Conservation (phyloP, 2,113 vertebrate genomes). For the Eublepharis macularius region DNA sequence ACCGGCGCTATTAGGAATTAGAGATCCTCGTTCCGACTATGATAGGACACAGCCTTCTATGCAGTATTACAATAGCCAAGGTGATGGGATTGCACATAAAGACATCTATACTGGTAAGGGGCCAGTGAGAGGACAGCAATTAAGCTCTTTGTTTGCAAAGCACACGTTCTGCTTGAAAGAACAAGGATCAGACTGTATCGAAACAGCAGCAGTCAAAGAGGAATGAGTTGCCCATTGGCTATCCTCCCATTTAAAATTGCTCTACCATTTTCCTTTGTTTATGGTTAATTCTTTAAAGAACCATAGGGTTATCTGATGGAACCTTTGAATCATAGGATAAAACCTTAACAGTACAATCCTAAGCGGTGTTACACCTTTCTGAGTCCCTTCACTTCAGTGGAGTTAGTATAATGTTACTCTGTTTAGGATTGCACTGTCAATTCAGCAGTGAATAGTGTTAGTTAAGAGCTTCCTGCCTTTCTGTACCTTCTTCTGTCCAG, state of each 20-base stretch:
- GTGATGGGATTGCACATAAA: conserved; percentile 87
- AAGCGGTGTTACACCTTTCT: not conserved
- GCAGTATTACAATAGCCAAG: conserved; percentile 97
- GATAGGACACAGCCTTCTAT: conserved; percentile 91
- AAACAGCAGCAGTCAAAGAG: conserved; percentile 9
- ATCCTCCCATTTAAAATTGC: not conserved
- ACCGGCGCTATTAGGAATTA: conserved; percentile 90
- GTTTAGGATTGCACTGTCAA: too few relatives aligned
- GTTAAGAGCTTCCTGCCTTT: not conserved
- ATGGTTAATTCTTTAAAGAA: conserved; percentile 9
- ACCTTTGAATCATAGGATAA: not conserved
- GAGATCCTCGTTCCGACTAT: conserved; percentile 91
- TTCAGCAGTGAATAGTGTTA: not conserved
- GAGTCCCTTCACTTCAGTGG: too few relatives aligned
- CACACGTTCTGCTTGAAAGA: not conserved
- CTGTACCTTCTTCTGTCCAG: not conserved
- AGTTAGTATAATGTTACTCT: too few relatives aligned
- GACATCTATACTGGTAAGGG: conserved; percentile 90
- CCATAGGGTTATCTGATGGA: not conserved
- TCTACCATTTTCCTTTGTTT: not conserved
- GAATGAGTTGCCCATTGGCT: not conserved
- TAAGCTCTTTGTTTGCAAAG: not conserved
- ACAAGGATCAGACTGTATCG: not conserved
- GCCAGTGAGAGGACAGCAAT: conserved; percentile 3
- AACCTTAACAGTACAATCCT: not conserved